Evolutionary conservation across 2,888 invertebrate species (phyloP).

Genomic region (Limulus polyphemus): DNA sequence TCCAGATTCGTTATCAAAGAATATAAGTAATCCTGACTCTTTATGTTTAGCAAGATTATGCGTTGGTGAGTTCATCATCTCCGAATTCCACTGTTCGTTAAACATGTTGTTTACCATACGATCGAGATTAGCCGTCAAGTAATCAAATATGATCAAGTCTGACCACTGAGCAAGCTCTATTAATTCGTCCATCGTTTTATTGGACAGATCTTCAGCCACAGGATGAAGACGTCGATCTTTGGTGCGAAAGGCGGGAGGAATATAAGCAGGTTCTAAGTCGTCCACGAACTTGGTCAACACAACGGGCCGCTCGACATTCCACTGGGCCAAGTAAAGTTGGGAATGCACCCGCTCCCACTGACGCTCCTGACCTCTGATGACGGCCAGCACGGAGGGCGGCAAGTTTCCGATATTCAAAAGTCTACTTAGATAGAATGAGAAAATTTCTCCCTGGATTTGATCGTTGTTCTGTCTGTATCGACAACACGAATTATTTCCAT

Average conservation of each 20-base stretch:
- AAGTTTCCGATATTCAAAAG: slow-evolving; percentile 61
- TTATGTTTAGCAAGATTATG: slow-evolving; percentile 66
- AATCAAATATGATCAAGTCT: slow-evolving; percentile 75
- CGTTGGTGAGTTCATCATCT: slow-evolving; percentile 76
- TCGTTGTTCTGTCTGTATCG: slow-evolving; percentile 76
- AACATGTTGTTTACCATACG: slow-evolving; percentile 77
- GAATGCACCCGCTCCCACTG: slow-evolving; percentile 41
- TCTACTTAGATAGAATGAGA: slow-evolving; percentile 67
- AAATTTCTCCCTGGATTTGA: slow-evolving; percentile 80
- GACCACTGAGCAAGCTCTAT: slow-evolving; percentile 76
- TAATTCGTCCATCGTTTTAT: slow-evolving; percentile 40
- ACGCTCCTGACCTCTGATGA: slow-evolving; percentile 43
- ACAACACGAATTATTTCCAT: slow-evolving; percentile 65
- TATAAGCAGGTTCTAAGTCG: slow-evolving; percentile 59
- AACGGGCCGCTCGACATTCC: slow-evolving; percentile 64
- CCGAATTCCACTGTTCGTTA: slow-evolving; percentile 77
- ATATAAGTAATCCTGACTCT: slow-evolving; percentile 57
- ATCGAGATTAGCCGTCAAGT: slow-evolving; percentile 75
- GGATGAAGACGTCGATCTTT: slow-evolving; percentile 56
- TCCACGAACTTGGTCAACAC: slow-evolving; percentile 66
- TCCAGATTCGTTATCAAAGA: slow-evolving; percentile 73
- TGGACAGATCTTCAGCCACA: slow-evolving; percentile 43
- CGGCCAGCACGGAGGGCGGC: slow-evolving; percentile 62
- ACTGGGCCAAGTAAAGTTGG: slow-evolving; percentile 60
- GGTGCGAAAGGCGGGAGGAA: slow-evolving; percentile 61